These are phyloP conservation scores for Ganaspis sp. DNA, from an alignment of 1,140 invertebrate genomes.

Conservation along the genomic window DNA sequence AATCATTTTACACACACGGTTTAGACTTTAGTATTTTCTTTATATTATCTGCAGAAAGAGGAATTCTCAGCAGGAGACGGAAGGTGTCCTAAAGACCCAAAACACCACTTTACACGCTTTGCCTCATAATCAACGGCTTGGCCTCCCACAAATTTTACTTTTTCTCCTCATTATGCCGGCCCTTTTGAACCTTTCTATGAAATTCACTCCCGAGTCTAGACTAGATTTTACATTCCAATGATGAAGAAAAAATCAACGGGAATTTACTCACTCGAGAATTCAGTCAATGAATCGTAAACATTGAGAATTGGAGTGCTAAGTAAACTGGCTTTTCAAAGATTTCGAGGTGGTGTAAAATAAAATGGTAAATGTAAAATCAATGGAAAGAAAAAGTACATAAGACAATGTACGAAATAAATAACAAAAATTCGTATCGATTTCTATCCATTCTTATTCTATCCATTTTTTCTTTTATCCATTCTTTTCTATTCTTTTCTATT, in stretches of 20 bases:
- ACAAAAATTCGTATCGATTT: no score
- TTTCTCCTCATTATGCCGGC: conserved; percentile 8
- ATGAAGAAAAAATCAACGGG: background rate
- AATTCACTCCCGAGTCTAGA: conserved; percentile 19
- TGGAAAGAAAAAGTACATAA: no score
- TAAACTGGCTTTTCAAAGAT: no score
- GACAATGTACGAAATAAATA: no score
- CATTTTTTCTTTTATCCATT: no score
- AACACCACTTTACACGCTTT: conserved; percentile 3
- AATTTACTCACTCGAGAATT: background rate
- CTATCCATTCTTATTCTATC: no score
- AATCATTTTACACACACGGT: background rate
- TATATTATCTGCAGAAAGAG: background rate
- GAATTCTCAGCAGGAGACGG: conserved; percentile 21
- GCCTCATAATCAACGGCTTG: background rate
- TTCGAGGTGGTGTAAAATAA: no score
- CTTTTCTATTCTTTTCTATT: no score
- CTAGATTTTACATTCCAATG: background rate
- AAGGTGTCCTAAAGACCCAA: conserved; percentile 27
- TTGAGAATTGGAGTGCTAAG: background rate
- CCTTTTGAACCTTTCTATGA: conserved; percentile 24
- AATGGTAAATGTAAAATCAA: no score
- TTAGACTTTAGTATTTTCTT: background rate
- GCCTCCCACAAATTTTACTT: background rate
- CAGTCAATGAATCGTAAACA: background rate